Base-by-base conservation (phyloP, 2,113 vertebrate species). In the Salminus brasiliensis region DNA sequence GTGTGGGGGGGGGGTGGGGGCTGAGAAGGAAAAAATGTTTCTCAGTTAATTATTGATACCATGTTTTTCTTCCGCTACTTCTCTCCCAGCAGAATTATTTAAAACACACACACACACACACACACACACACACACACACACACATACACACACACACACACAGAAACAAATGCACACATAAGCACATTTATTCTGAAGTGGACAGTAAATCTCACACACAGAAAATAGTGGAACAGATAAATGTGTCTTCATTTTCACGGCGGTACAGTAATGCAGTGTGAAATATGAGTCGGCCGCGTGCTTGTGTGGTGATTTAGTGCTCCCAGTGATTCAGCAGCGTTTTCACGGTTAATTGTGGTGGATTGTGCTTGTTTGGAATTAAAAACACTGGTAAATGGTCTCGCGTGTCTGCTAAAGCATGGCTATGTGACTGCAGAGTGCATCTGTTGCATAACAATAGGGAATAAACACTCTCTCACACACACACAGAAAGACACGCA, bases 31-130 rank as follows among this genome's bases (percentile, higher is more conserved):
- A 49, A 78, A 78, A 78, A 36, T 71, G 43, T 55, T 29, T 67
- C 67, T 71, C 13, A 60, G 60, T 78, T 39, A 78, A 78, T 71
- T 78, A 76, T 72, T 77, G 68, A 45, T 66, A 65, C 27, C 18
- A 34, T 39, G 76, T 71, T 78, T 76, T 60, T 59, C 39, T 47
- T 45, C 52, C 47, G 25, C 53, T 12, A 67, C 11, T 71, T 29
- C 52, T 62, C 10, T 49, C 43, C 67, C 29, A 41, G 29, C 23
- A 67, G n/a, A 53, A 53, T 29, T 49, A n/a, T 18, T 52, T 52
- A 4, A 52, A 2, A 60, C 21, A 59, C 39, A 25, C 41, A 65
- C 25, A 32, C 27, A 70, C 27, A 23, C 72, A 52, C 5, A 6
- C 41, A 41, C 8, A 66, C 34, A 60, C 53, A 60, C 72, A 43